Base-by-base conservation (phyloP, 2,113 vertebrate genomes). In the Aphyosemion australe region DNA sequence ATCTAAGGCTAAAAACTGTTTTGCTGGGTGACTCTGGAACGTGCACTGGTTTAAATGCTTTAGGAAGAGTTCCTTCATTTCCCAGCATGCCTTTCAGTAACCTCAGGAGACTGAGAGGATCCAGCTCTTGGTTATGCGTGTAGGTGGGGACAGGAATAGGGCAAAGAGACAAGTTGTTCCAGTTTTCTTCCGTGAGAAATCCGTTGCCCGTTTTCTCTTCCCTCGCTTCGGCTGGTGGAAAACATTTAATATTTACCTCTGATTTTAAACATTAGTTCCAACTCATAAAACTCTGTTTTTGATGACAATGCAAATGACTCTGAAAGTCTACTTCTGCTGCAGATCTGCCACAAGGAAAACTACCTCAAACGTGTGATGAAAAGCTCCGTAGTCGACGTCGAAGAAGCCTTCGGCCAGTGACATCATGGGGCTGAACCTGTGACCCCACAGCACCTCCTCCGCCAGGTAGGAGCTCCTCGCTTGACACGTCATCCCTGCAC, bases 401-500 rank as follows among this genome's bases (percentile, higher is more conserved):
- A 98, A 98, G 91, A 95, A 97, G 0, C 97, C 97, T 0, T 97
- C 95, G 12, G 95, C 97, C 59, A 98, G 88, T 2, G 78, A 93
- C 76, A 98, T 95, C 88, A 98, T 95, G 0, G 97, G 96, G 7
- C 94, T 94, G 86, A 98, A 98, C 60, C 96, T 93, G 90, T 97
- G 95, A 7, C 96, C 97, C 97, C 96, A 98, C 12, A 94, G 37
- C 64, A 97, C 93, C 85, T 98, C 97, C 11, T 96, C 96, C 0
- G 93, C 92, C 65, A 96, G 87, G 85, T 97, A 97, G 7, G 96
- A 98, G 84, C 96, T 98, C 69, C 96, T 92, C 0, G 95, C 96
- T 82, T 98, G 96, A 79, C 96, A 98, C 0, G 95, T 97, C 96
- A 98, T 97, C 59, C 96, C 96, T 98, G 88, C 8, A 50, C 20